These are phyloP conservation scores for Apamea anceps DNA, from an alignment of 2,888 invertebrate genomes.

Conservation along the genomic window DNA sequence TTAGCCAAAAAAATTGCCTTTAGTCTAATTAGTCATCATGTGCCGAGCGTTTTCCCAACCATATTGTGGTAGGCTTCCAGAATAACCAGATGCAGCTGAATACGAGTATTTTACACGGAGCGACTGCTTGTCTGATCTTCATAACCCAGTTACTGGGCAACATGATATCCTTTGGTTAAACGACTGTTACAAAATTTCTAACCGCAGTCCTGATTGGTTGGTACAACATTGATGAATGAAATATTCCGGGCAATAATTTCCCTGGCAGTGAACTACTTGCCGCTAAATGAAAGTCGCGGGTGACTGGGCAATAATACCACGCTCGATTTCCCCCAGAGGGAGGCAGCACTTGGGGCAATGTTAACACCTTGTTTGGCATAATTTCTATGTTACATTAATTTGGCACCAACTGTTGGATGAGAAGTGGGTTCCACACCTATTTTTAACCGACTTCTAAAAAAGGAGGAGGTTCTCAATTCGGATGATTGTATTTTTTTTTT, in stretches of 20 bases:
- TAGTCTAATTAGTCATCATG: no score
- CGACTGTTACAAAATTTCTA: conserved; percentile 1
- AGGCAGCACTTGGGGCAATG: conserved; percentile 30
- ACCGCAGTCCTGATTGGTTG: not conserved
- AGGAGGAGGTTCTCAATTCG: no score
- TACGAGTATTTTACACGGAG: not conserved
- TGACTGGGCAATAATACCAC: conserved; percentile 57
- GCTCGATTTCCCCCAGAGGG: conserved; percentile 57
- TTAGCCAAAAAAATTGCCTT: not conserved
- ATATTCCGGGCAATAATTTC: conserved; percentile 42
- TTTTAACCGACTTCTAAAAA: no score
- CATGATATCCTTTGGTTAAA: not conserved
- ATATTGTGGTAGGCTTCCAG: not conserved
- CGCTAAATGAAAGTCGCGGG: conserved; percentile 53
- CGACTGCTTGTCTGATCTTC: not conserved
- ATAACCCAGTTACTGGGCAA: not conserved
- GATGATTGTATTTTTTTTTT: no score
- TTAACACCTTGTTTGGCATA: conserved; percentile 51
- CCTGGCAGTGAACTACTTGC: conserved; percentile 48
- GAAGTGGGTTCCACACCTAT: not conserved
- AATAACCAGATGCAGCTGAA: not conserved
- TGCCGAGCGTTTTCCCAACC: not conserved
- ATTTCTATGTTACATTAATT: conserved; percentile 39
- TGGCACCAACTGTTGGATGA: conserved; percentile 19
- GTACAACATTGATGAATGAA: conserved; percentile 29